Percentiles rank a stretch among this genome's conserved stretches.
Conservation (phyloP, 1,140 invertebrate species). For the Neocloeon triangulifer region DNA sequence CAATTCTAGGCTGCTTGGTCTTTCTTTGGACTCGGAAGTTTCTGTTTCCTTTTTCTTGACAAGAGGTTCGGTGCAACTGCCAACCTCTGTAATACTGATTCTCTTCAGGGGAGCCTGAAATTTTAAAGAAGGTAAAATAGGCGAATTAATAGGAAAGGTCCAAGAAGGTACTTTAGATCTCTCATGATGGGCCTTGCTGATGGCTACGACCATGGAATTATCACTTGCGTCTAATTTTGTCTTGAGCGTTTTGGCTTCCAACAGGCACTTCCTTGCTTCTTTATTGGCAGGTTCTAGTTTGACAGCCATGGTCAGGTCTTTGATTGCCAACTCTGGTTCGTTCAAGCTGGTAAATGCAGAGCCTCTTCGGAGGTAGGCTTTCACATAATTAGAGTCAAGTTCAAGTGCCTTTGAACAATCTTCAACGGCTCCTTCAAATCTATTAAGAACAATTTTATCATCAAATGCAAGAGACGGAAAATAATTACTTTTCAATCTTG, state of each 20-base stretch:
- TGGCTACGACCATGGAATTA: constrained; percentile 26
- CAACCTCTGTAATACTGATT: constrained; percentile 23
- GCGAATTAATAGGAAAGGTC: too few species aligned
- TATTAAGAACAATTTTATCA: too few species aligned
- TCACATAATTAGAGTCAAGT: constrained; percentile 51
- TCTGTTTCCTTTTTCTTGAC: too few species aligned
- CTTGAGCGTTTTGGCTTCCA: constrained; percentile 26
- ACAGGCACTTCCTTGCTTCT: constrained; percentile 29
- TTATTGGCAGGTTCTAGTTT: constrained; percentile 47
- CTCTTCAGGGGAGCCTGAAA: constrained; percentile 25
- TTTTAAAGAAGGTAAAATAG: too few species aligned
- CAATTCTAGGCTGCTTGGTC: too few species aligned
- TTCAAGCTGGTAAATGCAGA: constrained; percentile 37
- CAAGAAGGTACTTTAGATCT: constrained; percentile 36
- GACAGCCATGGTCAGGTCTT: constrained; percentile 39
- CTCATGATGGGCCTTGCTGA: constrained; percentile 33
- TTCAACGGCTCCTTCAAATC: constrained; percentile 44
- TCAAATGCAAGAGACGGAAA: too few species aligned
- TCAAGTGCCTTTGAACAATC: constrained; percentile 50
- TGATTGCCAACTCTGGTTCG: constrained; percentile 33
- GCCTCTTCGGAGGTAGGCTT: constrained; percentile 54
- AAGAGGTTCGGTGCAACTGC: too few species aligned
- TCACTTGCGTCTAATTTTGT: constrained; percentile 15
- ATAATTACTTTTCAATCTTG: constrained; percentile 44
- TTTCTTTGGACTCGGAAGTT: too few species aligned